Evolutionary conservation across 2,888 invertebrate genomes (phyloP), one percentile per base, ranked within the genome.

Genomic region (Nineta flava): DNA sequence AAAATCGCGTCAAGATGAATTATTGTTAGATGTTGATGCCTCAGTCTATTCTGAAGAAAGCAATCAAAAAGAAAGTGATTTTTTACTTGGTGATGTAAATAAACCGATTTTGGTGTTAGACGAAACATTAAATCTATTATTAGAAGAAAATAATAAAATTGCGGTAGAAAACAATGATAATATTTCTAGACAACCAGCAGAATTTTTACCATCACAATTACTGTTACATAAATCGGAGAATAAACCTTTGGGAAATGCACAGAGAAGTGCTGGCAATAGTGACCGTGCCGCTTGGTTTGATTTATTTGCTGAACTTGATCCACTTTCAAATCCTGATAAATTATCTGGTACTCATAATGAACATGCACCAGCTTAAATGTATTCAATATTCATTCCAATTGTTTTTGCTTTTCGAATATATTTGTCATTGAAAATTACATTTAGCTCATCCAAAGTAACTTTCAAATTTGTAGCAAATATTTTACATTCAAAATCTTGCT

Each of bases 231-330:
- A 49, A 42, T 34, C 50, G 15, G 19, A 52, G 13, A 47, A 51
- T 19, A 41, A 19, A 35, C 4, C 38, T 12, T 7, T 46, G 9
- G 35, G 42, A 10, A n/a, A 17, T 40, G 56, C 59, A 52, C 49
- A 52, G 50, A 40, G 38, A 55, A 60, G 47, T 55, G 59, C 53
- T 58, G 58, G 12, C 61, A 65, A 52, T 68, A 71, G 38, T 73
- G 74, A 53, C n/a, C 41, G 45, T 12, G 46, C 53, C n/a, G 61
- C 72, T 2, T 95, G 94, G 94, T 81, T 90, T 62, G 88, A 87
- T 66, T 70, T 94, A 49, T 94, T 95, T 70, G 87, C 93, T 38
- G 94, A 94, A 66, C 68, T 95, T 51, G 94, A 95, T 70, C 94
- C 94, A 1, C 70, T 94, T 34, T 80, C 90, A 10, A 91, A 92